A percentile compares a stretch with the other conserved stretches of the same genome.
These are phyloP conservation scores for Nemotelus pantherinus DNA, from an alignment of 2,888 invertebrate species.

Conservation along the genomic window DNA sequence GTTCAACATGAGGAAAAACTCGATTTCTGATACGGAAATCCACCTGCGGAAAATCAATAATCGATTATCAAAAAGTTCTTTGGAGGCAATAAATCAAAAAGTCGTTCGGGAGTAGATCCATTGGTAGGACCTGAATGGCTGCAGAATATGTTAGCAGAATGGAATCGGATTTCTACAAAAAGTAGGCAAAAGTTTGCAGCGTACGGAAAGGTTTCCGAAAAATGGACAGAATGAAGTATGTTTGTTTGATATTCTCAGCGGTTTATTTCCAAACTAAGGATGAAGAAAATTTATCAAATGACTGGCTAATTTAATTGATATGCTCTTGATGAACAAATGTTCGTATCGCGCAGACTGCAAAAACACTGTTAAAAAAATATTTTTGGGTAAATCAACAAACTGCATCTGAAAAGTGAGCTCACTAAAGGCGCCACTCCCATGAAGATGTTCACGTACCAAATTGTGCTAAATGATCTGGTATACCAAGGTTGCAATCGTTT, in stretches of 20 bases:
- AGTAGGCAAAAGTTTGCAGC: not conserved
- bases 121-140: constrained; percentile 24
- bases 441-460: not conserved
- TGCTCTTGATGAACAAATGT: too few relatives aligned
- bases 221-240: not conserved
- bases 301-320: too few relatives aligned
- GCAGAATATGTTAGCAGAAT: constrained; percentile 13
- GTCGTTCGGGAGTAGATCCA: constrained; percentile 17
- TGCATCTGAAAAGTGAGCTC: not conserved
- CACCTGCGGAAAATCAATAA: constrained; percentile 52
- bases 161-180: constrained; percentile 6
- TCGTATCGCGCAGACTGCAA: too few relatives aligned
- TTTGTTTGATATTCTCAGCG: too few relatives aligned
- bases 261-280: too few relatives aligned
- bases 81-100: constrained; percentile 51
- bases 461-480: not conserved
- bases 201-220: not conserved
- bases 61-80: constrained; percentile 52
- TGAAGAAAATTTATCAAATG: too few relatives aligned
- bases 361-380: too few relatives aligned
- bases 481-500: constrained; percentile 17
- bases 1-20: constrained; percentile 47
- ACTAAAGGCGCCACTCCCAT: not conserved
- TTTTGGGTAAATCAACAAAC: not conserved
- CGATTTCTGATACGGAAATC: constrained; percentile 32